These are phyloP conservation scores for Cyrtonyx montezumae DNA, from an alignment of 2,113 vertebrate genomes.

Conservation along the genomic window DNA sequence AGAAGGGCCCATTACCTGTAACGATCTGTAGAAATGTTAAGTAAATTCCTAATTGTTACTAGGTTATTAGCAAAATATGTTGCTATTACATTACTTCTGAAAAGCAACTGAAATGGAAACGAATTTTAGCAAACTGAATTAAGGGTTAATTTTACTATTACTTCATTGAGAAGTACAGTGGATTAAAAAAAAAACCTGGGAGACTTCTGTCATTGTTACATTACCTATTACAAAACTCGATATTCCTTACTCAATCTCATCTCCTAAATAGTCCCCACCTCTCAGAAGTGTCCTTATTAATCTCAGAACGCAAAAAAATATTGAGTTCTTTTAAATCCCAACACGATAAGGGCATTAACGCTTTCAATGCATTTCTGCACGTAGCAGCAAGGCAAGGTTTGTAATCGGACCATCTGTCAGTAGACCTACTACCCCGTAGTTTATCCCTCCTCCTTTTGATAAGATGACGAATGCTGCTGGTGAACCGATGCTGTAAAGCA, in stretches of 20 bases:
- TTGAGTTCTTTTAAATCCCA: neutral
- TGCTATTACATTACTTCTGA: accelerated
- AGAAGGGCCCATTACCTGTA: neutral
- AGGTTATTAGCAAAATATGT: neutral
- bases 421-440: neutral
- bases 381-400: too few species aligned
- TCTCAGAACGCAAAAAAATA: neutral
- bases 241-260: too few species aligned
- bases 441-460: too few species aligned
- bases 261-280: neutral
- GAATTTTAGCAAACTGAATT: neutral
- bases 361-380: neutral
- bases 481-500: neutral
- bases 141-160: neutral
- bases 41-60: neutral
- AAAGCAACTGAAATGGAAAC: neutral
- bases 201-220: neutral
- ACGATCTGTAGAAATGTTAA: neutral
- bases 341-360: too few species aligned
- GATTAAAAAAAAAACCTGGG: neutral
- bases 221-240: neutral
- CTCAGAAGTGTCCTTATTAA: neutral
- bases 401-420: accelerated
- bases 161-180: neutral
- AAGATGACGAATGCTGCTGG: accelerated